These are phyloP conservation scores for Genyomyrus donnyi DNA, from an alignment of 2,113 vertebrate genomes.

Conservation along the genomic window DNA sequence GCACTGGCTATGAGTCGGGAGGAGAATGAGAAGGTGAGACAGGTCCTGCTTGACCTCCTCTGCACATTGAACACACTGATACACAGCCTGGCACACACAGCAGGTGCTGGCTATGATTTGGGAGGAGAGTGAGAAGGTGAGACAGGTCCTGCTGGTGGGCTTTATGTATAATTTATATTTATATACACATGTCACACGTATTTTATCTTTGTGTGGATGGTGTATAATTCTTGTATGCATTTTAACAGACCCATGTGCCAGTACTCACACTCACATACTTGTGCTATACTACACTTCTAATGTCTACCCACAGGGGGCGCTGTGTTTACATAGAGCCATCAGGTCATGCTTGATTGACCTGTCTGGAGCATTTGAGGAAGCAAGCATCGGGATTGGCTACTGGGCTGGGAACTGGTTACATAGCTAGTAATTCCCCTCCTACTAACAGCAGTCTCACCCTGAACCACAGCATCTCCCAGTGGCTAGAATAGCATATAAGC, in stretches of 20 bases:
- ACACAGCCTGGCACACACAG: background rate
- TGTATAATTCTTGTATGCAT: background rate
- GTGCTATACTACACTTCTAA: background rate
- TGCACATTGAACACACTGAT: background rate
- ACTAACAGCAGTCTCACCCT: background rate
- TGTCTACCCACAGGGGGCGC: background rate
- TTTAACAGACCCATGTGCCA: background rate
- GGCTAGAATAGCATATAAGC: background rate
- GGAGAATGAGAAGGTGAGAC: conserved; percentile 80
- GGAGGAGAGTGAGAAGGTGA: conserved; percentile 85
- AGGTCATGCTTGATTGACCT: background rate
- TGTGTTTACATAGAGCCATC: background rate
- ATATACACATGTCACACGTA: background rate
- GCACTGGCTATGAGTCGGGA: conserved; percentile 91
- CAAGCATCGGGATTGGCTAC: background rate
- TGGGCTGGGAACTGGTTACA: background rate
- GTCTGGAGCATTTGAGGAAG: background rate
- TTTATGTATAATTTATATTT: background rate
- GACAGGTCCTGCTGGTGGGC: background rate
- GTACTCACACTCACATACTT: background rate
- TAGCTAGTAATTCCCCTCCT: background rate
- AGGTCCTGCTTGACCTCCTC: background rate
- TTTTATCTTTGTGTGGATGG: background rate
- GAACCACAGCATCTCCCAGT: background rate
- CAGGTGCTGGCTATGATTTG: conserved; percentile 78